These are phyloP conservation scores for Indicator indicator DNA, from an alignment of 2,113 vertebrate species.

Conservation along the genomic window DNA sequence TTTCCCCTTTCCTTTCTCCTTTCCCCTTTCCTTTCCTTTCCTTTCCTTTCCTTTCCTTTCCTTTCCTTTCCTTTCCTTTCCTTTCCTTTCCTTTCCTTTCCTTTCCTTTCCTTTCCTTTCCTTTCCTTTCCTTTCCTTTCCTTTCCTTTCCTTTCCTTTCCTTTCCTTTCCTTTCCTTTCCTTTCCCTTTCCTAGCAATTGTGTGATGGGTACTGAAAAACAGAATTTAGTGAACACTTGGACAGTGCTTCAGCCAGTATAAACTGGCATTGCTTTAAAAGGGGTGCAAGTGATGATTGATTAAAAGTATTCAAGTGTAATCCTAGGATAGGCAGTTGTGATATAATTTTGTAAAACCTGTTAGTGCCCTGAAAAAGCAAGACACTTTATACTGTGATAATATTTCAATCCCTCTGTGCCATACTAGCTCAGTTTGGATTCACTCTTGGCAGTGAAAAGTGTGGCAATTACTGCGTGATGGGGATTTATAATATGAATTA, in stretches of 20 bases:
- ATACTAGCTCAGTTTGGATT: neutral
- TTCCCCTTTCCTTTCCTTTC: too few species aligned
- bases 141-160: too few species aligned
- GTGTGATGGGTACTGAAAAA: neutral
- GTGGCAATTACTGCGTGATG: neutral
- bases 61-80: too few species aligned
- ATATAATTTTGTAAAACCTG: neutral
- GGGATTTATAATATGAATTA: neutral
- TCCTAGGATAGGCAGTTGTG: neutral
- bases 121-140: too few species aligned
- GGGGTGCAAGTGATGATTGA: fast-evolving
- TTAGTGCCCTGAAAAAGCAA: neutral
- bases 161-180: too few species aligned
- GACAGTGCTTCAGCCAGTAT: neutral
- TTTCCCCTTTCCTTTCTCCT: too few species aligned
- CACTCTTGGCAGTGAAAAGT: neutral
- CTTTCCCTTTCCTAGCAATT: too few species aligned
- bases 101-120: too few species aligned
- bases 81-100: too few species aligned
- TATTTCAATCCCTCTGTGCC: neutral
- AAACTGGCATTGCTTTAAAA: neutral
- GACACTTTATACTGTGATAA: neutral
- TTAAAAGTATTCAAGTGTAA: neutral
- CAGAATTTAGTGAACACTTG: neutral
- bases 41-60: too few species aligned